Conservation (phyloP, 1,140 invertebrate genomes). For the Aphelinus atriplicis region DNA sequence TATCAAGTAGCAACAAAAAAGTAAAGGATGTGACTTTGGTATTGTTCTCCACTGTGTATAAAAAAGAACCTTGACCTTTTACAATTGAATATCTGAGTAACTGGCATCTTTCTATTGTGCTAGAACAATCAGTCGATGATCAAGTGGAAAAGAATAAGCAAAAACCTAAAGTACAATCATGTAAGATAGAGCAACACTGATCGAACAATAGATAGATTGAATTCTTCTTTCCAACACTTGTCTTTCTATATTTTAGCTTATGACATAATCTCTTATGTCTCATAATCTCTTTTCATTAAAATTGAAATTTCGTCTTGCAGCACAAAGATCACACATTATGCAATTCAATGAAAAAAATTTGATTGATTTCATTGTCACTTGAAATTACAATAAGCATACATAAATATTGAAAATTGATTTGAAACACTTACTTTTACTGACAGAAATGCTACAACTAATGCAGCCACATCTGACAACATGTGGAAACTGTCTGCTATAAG, state of each 20-base stretch:
- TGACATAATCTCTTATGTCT: neutral
- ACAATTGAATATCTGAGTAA: conserved; percentile 9
- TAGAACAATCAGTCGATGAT: neutral
- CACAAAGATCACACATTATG: neutral
- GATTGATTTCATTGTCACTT: neutral
- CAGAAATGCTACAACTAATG: conserved; percentile 88
- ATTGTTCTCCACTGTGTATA: conserved; percentile 9
- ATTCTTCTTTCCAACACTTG: conserved; percentile 6
- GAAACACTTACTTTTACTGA: conserved; percentile 80
- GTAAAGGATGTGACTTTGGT: neutral
- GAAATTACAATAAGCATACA: no score
- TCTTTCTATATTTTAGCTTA: neutral
- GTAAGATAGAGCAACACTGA: conserved; percentile 5
- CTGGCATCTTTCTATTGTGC: conserved; percentile 4
- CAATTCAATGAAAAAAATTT: conserved; percentile 1
- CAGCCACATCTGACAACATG: conserved; percentile 92
- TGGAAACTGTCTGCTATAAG: conserved; percentile 94
- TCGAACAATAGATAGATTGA: conserved; percentile 2
- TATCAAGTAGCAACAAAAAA: conserved; percentile 13
- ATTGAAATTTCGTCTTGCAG: neutral
- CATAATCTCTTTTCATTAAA: neutral
- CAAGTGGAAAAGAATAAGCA: neutral
- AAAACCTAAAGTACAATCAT: neutral
- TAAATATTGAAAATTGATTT: no score
- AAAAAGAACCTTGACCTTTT: conserved; percentile 22